A percentile compares a stretch with the other conserved stretches of the same genome.
phyloP scores from a whole-genome alignment of 2,113 vertebrate genomes.

The Spheniscus mendiculus region DNA sequence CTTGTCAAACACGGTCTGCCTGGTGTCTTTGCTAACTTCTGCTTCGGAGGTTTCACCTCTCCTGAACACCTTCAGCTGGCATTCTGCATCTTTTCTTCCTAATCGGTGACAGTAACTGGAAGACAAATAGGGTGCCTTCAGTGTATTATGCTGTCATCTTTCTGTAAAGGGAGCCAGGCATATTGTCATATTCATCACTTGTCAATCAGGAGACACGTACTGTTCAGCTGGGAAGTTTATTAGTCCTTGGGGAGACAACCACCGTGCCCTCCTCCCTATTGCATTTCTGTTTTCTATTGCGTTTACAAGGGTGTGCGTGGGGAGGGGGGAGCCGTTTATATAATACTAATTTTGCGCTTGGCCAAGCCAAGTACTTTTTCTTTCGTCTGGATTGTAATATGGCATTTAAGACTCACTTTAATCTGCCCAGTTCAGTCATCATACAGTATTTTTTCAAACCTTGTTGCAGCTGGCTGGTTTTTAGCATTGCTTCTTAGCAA shows the following conservation, averaged over 20 bases:
- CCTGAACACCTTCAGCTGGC: background rate
- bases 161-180: background rate
- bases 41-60: background rate
- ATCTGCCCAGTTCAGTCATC: background rate
- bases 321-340: background rate
- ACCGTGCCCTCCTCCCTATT: background rate
- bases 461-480: background rate
- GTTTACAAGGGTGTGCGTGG: background rate
- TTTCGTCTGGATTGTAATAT: background rate
- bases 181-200: background rate
- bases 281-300: background rate
- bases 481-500: background rate
- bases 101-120: background rate
- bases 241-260: background rate
- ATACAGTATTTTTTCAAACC: background rate
- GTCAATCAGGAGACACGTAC: background rate
- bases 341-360: background rate
- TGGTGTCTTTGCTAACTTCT: background rate
- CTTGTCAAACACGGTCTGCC: background rate
- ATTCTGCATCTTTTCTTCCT: background rate
- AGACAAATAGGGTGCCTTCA: background rate
- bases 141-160: background rate
- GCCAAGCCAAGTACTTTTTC: background rate
- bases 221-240: background rate
- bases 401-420: background rate